Percentiles rank a stretch among this genome's conserved stretches.
These are phyloP conservation scores for Rhamphomyia laevipes DNA, from an alignment of 2,888 invertebrate species.

Conservation along the genomic window DNA sequence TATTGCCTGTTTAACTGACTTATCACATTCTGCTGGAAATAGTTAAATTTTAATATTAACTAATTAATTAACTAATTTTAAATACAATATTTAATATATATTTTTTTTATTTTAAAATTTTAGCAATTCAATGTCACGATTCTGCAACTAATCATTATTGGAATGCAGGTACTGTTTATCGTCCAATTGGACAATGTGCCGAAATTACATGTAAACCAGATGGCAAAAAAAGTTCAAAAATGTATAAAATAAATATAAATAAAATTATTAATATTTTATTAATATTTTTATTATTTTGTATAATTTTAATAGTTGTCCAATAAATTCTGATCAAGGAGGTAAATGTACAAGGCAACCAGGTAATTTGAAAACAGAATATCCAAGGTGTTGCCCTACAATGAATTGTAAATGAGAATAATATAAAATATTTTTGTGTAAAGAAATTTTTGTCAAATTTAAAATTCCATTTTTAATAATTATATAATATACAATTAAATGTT, in stretches of 20 bases:
- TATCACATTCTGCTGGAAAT: no score
- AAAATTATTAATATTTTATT: background rate
- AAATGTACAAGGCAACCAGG: constrained; percentile 17
- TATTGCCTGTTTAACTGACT: no score
- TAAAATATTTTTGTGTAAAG: no score
- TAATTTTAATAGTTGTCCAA: constrained; percentile 4
- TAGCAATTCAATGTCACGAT: constrained; percentile 8
- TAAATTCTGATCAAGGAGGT: background rate
- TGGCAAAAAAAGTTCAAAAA: constrained; percentile 8
- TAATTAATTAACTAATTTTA: background rate
- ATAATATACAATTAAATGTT: no score
- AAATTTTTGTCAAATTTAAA: no score
- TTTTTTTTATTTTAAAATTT: background rate
- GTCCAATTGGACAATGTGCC: constrained; percentile 17
- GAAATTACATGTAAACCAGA: constrained; percentile 13
- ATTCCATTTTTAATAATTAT: no score
- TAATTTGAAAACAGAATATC: no score
- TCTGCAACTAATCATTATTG: constrained; percentile 11
- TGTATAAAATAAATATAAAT: constrained; percentile 13
- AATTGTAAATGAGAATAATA: no score
- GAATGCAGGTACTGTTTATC: constrained; percentile 12
- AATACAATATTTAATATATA: background rate
- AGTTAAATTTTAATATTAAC: no score
- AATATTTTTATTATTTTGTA: background rate
- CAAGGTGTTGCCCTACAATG: no score